phyloP scores from a whole-genome alignment of 2,797 vertebrate species.

The Toxotes lorentzi region DNA sequence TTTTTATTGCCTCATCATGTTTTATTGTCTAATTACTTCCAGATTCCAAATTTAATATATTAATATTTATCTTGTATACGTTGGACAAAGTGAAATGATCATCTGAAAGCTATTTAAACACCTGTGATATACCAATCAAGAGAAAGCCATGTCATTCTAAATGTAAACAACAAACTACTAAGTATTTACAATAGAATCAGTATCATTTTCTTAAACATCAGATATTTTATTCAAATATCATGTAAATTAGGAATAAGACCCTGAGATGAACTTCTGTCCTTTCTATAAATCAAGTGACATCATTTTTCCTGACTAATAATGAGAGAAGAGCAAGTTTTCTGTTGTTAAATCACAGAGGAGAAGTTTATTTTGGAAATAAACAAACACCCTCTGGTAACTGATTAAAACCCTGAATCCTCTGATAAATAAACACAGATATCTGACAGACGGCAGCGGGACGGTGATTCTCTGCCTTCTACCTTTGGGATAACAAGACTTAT shows the following conservation, averaged over 20 bases:
- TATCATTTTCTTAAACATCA: background rate
- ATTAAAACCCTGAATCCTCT: background rate
- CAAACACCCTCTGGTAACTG: background rate
- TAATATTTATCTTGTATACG: background rate
- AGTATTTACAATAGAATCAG: too few species aligned
- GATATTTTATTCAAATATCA: background rate
- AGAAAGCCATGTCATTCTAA: background rate
- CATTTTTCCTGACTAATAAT: background rate
- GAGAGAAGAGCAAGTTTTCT: background rate
- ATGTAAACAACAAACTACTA: too few species aligned
- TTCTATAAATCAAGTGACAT: background rate
- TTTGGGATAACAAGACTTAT: slow-evolving; percentile 6
- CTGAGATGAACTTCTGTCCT: background rate
- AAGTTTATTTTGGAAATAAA: slow-evolving; percentile 23
- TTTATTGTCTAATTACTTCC: background rate
- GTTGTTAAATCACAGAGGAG: background rate
- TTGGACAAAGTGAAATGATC: background rate
- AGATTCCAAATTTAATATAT: background rate
- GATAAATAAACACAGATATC: slow-evolving; percentile 14
- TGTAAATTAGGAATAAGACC: background rate
- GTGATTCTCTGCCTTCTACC: background rate
- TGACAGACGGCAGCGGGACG: background rate
- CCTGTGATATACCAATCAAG: background rate
- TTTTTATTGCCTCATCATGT: background rate
- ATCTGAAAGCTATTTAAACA: background rate